These are phyloP conservation scores for Squalus acanthias DNA, from an alignment of 2,797 vertebrate species.

Conservation along the genomic window DNA sequence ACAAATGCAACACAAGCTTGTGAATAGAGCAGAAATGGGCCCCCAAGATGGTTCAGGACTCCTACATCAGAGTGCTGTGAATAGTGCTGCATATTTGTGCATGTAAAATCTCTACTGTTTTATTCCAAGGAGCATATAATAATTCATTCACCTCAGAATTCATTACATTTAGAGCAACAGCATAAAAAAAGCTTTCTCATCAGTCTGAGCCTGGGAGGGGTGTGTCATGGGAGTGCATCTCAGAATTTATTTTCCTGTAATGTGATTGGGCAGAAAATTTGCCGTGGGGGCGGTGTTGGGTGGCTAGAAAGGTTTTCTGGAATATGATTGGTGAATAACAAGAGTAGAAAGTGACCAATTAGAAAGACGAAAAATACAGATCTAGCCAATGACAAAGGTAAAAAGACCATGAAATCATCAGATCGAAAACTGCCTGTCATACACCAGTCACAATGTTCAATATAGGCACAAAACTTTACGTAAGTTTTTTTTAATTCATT, in stretches of 20 bases:
- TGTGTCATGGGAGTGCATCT: neutral
- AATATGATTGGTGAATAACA: neutral
- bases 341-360: neutral
- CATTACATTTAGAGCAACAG: neutral
- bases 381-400: neutral
- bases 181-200: neutral
- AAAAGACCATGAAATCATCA: neutral
- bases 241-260: neutral
- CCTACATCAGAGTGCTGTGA: neutral
- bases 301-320: neutral
- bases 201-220: neutral
- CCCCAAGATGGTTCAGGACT: neutral
- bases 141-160: neutral
- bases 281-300: neutral
- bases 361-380: neutral
- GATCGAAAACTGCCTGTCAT: neutral
- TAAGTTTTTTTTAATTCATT: neutral
- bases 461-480: neutral
- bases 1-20: neutral
- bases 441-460: neutral
- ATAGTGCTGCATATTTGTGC: neutral
- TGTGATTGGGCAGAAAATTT: neutral
- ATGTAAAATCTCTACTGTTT: neutral
- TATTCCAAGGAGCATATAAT: slow-evolving; percentile 8
- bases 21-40: neutral